Base-by-base conservation (phyloP, 2,797 vertebrate genomes). In the Rhadinocentrus ornatus region DNA sequence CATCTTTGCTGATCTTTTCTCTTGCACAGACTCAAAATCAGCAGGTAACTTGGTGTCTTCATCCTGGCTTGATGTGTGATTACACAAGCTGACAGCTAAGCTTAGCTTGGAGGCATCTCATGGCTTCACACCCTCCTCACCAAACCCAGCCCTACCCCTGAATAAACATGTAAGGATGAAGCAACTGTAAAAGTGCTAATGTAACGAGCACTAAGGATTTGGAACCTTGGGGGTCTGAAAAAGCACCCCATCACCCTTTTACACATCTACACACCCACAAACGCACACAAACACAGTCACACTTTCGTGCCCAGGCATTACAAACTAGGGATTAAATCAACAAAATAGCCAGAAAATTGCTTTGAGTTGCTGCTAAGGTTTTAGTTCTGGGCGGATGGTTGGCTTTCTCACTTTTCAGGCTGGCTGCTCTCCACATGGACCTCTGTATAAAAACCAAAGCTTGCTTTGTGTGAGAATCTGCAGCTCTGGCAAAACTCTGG, bases 341-440 rank as follows among this genome's bases (percentile, higher is more conserved):
- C 85, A 89, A 93, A 94, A 94, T 88, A 91, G 87, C 85, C 88
- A 91, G 91, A 94, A 94, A 94, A 94, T 95, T 93, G 91, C 91
- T 90, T 90, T 91, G 90, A 93, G 91, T 87, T 71, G 79, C 78
- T 88, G 88, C 85, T 88, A 85, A 88, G 85, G 93, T 89, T 93
- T 94, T 94, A 94, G 92, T 93, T 94, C 90, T 93, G 91, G 89
- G 71, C 84, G 80, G 86, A 82, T 84, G 90, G 87, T 82, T 92
- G 83, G 89, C 93, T 93, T 93, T 91, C 86, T 90, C 83, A 83
- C 88, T 93, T 86, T 86, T 78, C 86, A 86, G 78, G 75, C 82
- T 93, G 92, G 91, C 93, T 90, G 83, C 87, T 88, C 86, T 90
- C 92, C 89, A 93, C 89, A 86, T 86, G 83, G 89, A 91, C 84